A percentile compares a stretch with the other conserved stretches of the same genome.
phyloP scores from a whole-genome alignment of 1,140 invertebrate species.

The Cecropterus lyciades region DNA sequence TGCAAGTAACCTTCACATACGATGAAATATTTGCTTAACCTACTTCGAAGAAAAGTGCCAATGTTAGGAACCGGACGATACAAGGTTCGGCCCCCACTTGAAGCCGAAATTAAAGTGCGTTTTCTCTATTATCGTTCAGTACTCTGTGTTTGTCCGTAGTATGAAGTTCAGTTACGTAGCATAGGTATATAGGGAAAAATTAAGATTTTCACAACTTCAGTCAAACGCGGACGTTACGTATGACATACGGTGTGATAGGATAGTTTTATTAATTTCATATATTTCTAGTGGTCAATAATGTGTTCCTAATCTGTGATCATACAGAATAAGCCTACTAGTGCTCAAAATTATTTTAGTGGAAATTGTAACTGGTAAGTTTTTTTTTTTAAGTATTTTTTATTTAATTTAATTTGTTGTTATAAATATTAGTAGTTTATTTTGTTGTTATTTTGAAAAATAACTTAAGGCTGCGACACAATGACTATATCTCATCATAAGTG shows the following conservation, averaged over 20 bases:
- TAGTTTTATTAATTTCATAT: not conserved
- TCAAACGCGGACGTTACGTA: not conserved
- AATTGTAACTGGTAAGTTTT: slow-evolving; percentile 1
- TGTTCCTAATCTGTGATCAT: not conserved
- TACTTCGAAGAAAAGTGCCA: slow-evolving; percentile 9
- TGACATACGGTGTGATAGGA: not conserved
- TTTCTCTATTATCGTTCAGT: slow-evolving; percentile 12
- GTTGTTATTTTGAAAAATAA: too few species aligned
- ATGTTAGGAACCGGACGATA: slow-evolving; percentile 5
- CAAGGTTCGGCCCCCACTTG: slow-evolving; percentile 15
- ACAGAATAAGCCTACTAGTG: not conserved
- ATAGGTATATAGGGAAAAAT: slow-evolving; percentile 14
- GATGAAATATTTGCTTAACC: slow-evolving; percentile 17
- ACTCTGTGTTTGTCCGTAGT: slow-evolving; percentile 2
- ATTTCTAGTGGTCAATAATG: not conserved
- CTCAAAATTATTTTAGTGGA: not conserved
- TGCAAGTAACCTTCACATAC: not conserved
- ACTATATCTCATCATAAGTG: too few species aligned
- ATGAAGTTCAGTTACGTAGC: slow-evolving; percentile 4
- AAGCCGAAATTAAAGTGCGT: not conserved
- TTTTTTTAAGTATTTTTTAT: not conserved
- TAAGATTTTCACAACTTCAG: not conserved
- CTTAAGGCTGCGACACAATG: too few species aligned
- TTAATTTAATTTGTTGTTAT: too few species aligned
- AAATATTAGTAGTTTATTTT: too few species aligned